Base-by-base conservation (phyloP, 1,140 invertebrate genomes). In the Odontomachus brunneus region DNA sequence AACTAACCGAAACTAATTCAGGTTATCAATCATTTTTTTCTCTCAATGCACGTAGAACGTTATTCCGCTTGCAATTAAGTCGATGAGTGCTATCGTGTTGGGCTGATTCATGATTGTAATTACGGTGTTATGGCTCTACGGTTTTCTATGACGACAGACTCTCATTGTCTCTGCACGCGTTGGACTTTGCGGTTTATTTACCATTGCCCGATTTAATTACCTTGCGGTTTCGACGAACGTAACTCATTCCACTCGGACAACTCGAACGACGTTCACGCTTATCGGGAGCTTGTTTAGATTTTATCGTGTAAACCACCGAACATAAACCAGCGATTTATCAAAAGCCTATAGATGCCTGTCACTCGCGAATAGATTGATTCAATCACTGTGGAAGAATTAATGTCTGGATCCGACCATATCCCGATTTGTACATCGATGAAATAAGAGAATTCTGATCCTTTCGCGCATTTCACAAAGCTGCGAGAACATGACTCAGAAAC, bases 101-200 rank as follows among this genome's bases (percentile, higher is more conserved):
- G 14, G 44, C 14, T 67, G 57, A 80, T 69, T 71, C 33, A 1
- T 22, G 17, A 11, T 44, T 69, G 63, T 78, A 69, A 78, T 78
- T 69, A 78, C 38, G 51, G 65, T 51, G 65, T 69, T 78, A 55
- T 33, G 33, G 19, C 65, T 76, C 19, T 7, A 19, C 22, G 15
- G 51, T 1, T 57, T 49, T 19, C 62, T n/a, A 29, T 33, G 22
- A 57, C 29, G 24, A 69, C 17, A 69, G 33, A 78, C 57, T 69
- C 17, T 69, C 51, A 53, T 51, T 51, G 24, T 65, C 65, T 57
- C 7, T 19, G 11, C 19, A 22, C 33, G 12, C 15, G 48, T 1
- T 7, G 5, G 3, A 55, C 59, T 19, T 19, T 44, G 63, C 63
- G 14, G 22, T 9, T 17, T 55, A 1, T 9, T 17, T 55, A 1